Base-by-base conservation (phyloP, 2,113 vertebrate genomes). In the Daboia siamensis region DNA sequence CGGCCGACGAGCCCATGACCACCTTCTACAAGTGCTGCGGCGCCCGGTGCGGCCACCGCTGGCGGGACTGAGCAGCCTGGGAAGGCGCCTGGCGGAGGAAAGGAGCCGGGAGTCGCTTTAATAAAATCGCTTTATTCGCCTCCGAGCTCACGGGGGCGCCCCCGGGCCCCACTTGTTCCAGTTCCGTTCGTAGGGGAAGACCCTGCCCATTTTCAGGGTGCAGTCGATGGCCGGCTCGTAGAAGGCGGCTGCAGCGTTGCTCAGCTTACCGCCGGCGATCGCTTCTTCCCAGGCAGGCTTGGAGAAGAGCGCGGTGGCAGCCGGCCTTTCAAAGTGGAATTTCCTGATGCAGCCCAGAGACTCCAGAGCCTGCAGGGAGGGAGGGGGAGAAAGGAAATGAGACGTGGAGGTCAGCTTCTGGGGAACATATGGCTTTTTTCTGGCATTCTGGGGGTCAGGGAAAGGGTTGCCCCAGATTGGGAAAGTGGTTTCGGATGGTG, bases 1-100 rank as follows among this genome's bases (percentile, higher is more conserved):
- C 99, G 48, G 99, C 99, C 0, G 99, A 99, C n/a, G 99, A 99
- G 95, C 99, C 99, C 0, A 99, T 99, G 99, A 99, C 99, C 1
- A 99, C 99, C 7, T 99, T 99, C 97, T 99, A 99, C 97, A 99
- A 99, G 97, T 99, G 99, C 97, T 99, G 99, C 97, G 98, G 95
- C 1, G 93, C 94, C 11, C 98, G 97, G 95, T 99, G 99, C 88
- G 99, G 99, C 5, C 98, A 99, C 95, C 97, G 98, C 33, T 99
- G 99, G 99, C 97, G 99, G 96, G 99, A 99, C 91, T 99, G 94
- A 97, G 91, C 90, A 20, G 3, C n/a, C 20, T 0, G 1, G 12
- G 26, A 8, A 51, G 48, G 20, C 11, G 44, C 39, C 74, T 15
- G 1, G 26, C 13, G 33, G 69, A 84, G 20, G 44, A 48, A 39